Conservation (phyloP, 2,797 vertebrate species). For the Triplophysa yarkandensis region DNA sequence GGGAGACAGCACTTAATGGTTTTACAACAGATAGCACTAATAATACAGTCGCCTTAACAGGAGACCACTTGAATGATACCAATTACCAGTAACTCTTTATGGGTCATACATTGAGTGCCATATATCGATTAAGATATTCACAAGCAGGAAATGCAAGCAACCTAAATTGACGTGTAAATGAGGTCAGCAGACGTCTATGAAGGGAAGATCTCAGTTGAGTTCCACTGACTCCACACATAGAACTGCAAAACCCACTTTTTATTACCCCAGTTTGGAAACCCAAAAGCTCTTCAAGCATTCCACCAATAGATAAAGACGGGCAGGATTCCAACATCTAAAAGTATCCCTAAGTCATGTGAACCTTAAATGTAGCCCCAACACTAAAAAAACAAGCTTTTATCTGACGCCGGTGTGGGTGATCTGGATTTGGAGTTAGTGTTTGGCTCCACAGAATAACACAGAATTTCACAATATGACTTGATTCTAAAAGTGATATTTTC, state of each 20-base stretch:
- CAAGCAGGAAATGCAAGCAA: conserved; percentile 48
- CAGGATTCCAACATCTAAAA: conserved; percentile 23
- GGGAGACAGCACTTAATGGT: conserved; percentile 34
- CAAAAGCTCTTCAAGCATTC: conserved; percentile 35
- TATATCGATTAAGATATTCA: conserved; percentile 56
- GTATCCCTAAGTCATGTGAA: conserved; percentile 14
- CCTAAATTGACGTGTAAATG: conserved; percentile 17
- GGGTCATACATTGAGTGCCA: conserved; percentile 52
- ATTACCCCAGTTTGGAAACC: conserved; percentile 55
- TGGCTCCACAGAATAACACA: conserved; percentile 29
- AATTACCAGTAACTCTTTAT: conserved; percentile 60
- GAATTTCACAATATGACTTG: not conserved
- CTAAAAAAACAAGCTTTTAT: conserved; percentile 39
- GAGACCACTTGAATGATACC: conserved; percentile 57
- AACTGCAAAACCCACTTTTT: conserved; percentile 50
- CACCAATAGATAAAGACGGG: conserved; percentile 29
- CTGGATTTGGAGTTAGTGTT: conserved; percentile 8
- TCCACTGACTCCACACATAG: conserved; percentile 37
- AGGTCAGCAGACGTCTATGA: conserved; percentile 16
- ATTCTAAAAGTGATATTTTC: conserved; percentile 27
- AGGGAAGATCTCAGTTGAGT: conserved; percentile 35
- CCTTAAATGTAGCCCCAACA: conserved; percentile 30
- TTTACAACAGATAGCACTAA: conserved; percentile 61
- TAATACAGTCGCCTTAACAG: conserved; percentile 57
- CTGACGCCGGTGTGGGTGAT: conserved; percentile 29